A percentile compares a stretch with the other conserved stretches of the same genome.
Conservation (phyloP, 2,888 invertebrate genomes). For the Iselma pallidipennis region DNA sequence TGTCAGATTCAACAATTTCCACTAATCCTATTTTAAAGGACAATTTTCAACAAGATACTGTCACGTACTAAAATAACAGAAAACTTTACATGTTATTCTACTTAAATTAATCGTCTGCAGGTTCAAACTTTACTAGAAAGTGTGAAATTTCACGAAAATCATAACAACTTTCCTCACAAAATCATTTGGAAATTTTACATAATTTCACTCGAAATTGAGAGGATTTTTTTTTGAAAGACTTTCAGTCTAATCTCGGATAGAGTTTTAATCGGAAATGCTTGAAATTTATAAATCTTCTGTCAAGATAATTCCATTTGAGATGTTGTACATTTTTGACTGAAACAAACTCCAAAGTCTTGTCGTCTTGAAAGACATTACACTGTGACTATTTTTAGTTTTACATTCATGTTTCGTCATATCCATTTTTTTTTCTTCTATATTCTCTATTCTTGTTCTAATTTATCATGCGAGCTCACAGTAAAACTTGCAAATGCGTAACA, state of each 20-base stretch:
- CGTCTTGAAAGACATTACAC: neutral
- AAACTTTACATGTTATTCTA: too few species aligned
- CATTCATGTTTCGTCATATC: neutral
- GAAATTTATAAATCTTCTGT: neutral
- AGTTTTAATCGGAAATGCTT: neutral
- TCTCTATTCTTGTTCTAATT: neutral
- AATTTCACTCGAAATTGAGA: too few species aligned
- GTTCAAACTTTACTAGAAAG: too few species aligned
- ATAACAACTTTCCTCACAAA: too few species aligned
- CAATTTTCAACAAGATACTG: too few species aligned
- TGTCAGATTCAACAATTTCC: too few species aligned
- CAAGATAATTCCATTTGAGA: neutral
- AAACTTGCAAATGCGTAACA: too few species aligned
- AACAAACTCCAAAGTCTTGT: neutral
- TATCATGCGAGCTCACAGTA: neutral
- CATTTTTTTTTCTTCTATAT: neutral
- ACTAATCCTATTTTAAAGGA: too few species aligned
- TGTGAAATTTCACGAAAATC: too few species aligned
- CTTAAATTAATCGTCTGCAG: too few species aligned
- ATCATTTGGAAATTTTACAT: too few species aligned
- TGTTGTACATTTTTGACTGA: neutral
- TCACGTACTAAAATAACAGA: too few species aligned
- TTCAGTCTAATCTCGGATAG: neutral
- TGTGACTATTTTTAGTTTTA: conserved; percentile 1
- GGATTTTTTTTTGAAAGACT: neutral